Conservation (phyloP, 2,113 vertebrate genomes). For the Raja brachyura region DNA sequence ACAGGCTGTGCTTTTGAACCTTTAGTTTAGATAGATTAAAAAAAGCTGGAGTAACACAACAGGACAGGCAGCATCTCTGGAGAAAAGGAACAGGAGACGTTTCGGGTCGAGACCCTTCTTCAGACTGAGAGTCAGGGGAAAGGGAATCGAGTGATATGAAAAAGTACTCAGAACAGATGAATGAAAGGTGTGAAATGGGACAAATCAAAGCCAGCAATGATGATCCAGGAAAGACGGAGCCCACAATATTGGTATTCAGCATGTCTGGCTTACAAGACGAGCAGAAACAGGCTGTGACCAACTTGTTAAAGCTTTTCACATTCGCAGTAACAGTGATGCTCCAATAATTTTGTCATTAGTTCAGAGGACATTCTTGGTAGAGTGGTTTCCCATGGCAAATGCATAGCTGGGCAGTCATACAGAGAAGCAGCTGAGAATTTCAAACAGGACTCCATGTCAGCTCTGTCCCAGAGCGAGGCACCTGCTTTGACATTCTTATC, state of each 20-base stretch:
- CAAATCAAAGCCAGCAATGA: too few species aligned
- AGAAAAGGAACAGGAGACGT: too few species aligned
- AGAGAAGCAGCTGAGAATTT: constrained; percentile 21
- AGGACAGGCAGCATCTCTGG: too few species aligned
- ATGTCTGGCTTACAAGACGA: too few species aligned
- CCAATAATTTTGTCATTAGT: background rate
- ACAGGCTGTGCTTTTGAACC: background rate
- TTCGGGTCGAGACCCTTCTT: too few species aligned
- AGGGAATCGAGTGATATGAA: too few species aligned
- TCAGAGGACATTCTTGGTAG: constrained; percentile 6
- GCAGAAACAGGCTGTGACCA: background rate
- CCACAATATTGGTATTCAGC: background rate
- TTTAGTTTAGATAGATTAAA: background rate
- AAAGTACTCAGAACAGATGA: too few species aligned
- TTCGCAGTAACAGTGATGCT: background rate
- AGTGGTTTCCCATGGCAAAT: constrained; percentile 24
- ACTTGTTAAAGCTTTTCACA: background rate
- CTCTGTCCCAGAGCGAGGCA: background rate
- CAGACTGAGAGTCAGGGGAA: too few species aligned
- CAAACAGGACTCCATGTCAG: constrained; percentile 6
- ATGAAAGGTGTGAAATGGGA: too few species aligned
- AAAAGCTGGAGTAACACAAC: too few species aligned
- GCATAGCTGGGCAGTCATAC: constrained; percentile 20
- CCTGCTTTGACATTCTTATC: background rate
- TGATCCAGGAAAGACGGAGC: too few species aligned